These are phyloP conservation scores for Oryzias curvinotus DNA, from an alignment of 2,113 vertebrate species.

Conservation along the genomic window DNA sequence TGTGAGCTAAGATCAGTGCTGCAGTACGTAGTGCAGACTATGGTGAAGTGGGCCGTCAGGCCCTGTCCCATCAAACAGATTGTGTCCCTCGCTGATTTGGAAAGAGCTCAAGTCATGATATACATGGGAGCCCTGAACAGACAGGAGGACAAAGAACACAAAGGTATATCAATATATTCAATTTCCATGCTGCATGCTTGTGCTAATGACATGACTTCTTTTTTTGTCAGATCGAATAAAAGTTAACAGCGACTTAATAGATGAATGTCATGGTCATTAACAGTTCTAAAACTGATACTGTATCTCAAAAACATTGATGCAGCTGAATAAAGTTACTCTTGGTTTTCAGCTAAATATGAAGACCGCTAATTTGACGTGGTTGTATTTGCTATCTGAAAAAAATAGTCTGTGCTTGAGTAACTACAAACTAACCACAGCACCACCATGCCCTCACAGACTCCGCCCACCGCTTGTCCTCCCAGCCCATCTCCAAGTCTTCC, in stretches of 20 bases:
- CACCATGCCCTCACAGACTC: slow-evolving; percentile 50
- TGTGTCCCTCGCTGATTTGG: slow-evolving; percentile 75
- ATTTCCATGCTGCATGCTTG: background rate
- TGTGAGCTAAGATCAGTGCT: slow-evolving; percentile 75
- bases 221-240: no score
- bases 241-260: no score
- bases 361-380: background rate
- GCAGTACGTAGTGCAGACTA: slow-evolving; percentile 81
- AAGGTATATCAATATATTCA: slow-evolving; percentile 60
- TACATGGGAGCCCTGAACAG: slow-evolving; percentile 75
- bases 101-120: slow-evolving; percentile 81
- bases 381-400: background rate
- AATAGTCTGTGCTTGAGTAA: background rate
- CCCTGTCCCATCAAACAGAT: slow-evolving; percentile 80
- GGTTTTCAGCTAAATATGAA: background rate
- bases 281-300: no score
- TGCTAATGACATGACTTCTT: background rate
- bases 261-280: no score
- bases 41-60: slow-evolving; percentile 83
- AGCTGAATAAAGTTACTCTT: slow-evolving; percentile 1
- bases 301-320: no score
- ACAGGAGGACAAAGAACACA: slow-evolving; percentile 73
- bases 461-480: slow-evolving; percentile 61
- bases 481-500: slow-evolving; percentile 79
- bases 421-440: background rate